These are phyloP conservation scores for Drosophila imparisetae DNA, from an alignment of 2,888 invertebrate genomes.

Conservation along the genomic window DNA sequence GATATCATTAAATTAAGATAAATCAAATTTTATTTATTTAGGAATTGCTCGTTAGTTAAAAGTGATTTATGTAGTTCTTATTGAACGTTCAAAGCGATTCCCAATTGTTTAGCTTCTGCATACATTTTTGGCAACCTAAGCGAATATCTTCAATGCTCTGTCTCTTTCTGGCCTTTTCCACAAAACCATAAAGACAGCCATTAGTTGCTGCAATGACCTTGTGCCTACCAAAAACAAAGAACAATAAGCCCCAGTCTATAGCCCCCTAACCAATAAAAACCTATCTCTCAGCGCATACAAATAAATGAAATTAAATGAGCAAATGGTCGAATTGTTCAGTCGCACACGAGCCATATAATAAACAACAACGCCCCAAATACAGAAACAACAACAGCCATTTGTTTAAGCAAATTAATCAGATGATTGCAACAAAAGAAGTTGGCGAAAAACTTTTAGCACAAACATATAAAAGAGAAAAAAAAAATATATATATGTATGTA, in stretches of 20 bases:
- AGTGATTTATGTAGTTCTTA: background rate
- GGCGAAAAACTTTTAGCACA: conserved; percentile 46
- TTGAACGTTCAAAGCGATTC: conserved; percentile 3
- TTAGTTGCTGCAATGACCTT: conserved; percentile 36
- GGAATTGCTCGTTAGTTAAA: background rate
- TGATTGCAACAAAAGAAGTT: conserved; percentile 45
- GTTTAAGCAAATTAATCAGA: conserved; percentile 53
- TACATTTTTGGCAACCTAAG: conserved; percentile 10
- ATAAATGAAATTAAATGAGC: conserved; percentile 38
- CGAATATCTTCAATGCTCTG: conserved; percentile 5
- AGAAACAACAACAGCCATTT: conserved; percentile 24
- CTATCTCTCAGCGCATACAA: conserved; percentile 28
- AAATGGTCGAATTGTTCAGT: conserved; percentile 31
- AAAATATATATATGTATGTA: background rate
- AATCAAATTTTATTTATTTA: background rate
- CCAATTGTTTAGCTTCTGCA: conserved; percentile 8
- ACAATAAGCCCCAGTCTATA: background rate
- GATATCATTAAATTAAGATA: background rate
- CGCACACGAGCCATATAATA: conserved; percentile 36
- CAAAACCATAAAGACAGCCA: conserved; percentile 17
- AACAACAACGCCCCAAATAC: conserved; percentile 39
- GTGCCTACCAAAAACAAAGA: conserved; percentile 22
- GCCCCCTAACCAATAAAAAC: conserved; percentile 11
- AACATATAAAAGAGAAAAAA: conserved; percentile 34
- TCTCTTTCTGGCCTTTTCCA: background rate